Conservation (phyloP, 2,797 vertebrate species). For the Neosilurus hyrtlii region DNA sequence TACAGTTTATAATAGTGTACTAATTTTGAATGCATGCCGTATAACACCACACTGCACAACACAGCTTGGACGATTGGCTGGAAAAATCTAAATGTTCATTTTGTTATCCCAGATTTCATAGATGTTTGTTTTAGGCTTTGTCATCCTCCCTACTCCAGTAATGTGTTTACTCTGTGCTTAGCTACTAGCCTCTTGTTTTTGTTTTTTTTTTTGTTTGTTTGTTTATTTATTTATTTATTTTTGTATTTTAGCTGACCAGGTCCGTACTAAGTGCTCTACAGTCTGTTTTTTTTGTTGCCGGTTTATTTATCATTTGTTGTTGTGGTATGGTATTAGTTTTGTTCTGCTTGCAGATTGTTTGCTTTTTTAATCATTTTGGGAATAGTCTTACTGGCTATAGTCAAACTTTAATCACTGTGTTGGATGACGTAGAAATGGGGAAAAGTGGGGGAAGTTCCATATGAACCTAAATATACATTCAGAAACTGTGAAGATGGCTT, state of each 20-base stretch:
- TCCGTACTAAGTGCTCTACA: constrained; percentile 19
- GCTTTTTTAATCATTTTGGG: too few relatives aligned
- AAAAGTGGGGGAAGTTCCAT: too few relatives aligned
- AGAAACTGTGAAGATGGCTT: too few relatives aligned
- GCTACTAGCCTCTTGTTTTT: neutral
- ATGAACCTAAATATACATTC: too few relatives aligned
- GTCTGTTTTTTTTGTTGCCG: constrained; percentile 7
- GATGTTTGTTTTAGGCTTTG: constrained; percentile 17
- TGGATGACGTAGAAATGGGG: too few relatives aligned
- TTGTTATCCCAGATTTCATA: neutral
- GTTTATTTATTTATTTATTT: too few relatives aligned
- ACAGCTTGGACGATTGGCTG: neutral
- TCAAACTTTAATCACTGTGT: neutral
- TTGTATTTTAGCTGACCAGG: neutral
- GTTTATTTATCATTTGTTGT: neutral
- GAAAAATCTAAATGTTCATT: neutral
- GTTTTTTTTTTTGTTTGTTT: neutral
- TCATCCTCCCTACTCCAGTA: constrained; percentile 6
- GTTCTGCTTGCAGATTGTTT: neutral
- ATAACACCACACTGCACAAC: neutral
- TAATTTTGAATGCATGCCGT: neutral
- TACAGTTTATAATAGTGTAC: neutral
- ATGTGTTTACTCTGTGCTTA: neutral
- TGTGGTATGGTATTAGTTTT: neutral
- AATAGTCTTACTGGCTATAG: neutral